A percentile compares a stretch with the other conserved stretches of the same genome.
Conservation (phyloP, 1,140 invertebrate genomes). For the Megalopta genalis region DNA sequence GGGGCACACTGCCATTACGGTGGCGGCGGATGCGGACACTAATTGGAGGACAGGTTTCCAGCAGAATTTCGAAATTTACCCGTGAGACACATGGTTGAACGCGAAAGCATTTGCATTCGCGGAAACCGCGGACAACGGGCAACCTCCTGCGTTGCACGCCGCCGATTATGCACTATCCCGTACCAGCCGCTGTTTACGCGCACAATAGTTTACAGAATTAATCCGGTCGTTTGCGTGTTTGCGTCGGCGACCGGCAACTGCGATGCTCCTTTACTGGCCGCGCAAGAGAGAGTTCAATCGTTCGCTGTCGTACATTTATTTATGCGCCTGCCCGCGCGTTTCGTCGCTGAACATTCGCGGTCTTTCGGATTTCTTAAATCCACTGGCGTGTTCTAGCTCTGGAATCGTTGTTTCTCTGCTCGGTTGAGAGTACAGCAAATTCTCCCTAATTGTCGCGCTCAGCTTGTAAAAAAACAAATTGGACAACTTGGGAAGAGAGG, state of each 20-base stretch:
- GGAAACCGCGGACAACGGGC: conserved; percentile 8
- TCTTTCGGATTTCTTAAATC: no score
- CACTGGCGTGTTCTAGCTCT: no score
- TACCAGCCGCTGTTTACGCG: not conserved
- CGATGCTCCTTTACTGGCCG: not conserved
- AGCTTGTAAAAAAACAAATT: no score
- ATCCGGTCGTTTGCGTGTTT: not conserved
- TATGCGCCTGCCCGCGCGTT: no score
- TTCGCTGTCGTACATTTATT: no score
- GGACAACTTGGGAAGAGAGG: no score
- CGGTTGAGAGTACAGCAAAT: no score
- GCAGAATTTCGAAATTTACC: conserved; percentile 45
- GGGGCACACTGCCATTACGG: not conserved
- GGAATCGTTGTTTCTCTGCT: no score
- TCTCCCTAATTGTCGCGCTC: no score
- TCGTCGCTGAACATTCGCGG: no score
- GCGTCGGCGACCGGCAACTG: not conserved
- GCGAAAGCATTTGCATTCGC: conserved; percentile 11
- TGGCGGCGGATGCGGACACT: conserved; percentile 26
- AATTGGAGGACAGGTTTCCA: conserved; percentile 48
- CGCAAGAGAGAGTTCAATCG: no score
- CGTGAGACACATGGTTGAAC: conserved; percentile 8
- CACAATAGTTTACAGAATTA: conserved; percentile 13
- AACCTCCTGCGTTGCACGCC: not conserved
- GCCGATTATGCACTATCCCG: not conserved